phyloP scores from a whole-genome alignment of 2,888 invertebrate species.

The Tanaodytes sp. region DNA sequence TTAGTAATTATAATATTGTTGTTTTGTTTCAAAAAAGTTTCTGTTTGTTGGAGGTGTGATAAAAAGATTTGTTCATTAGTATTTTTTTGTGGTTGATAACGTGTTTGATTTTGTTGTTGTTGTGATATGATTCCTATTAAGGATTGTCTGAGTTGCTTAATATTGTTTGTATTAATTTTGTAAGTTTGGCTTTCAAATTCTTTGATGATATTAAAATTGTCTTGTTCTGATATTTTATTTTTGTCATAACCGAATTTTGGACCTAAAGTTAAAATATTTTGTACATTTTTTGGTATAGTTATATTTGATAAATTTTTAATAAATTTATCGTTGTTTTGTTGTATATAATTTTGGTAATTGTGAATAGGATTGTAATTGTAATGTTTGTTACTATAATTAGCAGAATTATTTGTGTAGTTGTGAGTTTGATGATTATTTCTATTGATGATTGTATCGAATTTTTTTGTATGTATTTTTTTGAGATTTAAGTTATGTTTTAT shows the following conservation, averaged over 20 bases:
- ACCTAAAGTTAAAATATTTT: conserved; percentile 1
- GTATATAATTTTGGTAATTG: too few relatives aligned
- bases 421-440: too few relatives aligned
- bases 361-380: not conserved
- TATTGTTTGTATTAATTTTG: not conserved
- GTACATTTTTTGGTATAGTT: not conserved
- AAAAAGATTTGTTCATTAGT: too few relatives aligned
- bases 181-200: not conserved
- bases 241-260: conserved; percentile 8
- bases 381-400: too few relatives aligned
- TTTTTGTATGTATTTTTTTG: not conserved
- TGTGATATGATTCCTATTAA: too few relatives aligned
- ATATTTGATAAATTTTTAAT: conserved; percentile 3
- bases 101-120: too few relatives aligned
- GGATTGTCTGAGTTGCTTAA: too few relatives aligned
- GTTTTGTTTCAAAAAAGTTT: not conserved
- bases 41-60: not conserved
- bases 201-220: conserved; percentile 7
- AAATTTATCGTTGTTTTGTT: not conserved
- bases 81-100: too few relatives aligned
- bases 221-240: not conserved
- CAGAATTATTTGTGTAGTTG: too few relatives aligned
- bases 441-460: too few relatives aligned
- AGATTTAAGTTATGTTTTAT: not conserved
- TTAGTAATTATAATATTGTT: conserved; percentile 2